Evolutionary conservation across 2,113 vertebrate species (phyloP), one percentile per base, ranked within the genome.

Genomic region (Nesoenas mayeri): DNA sequence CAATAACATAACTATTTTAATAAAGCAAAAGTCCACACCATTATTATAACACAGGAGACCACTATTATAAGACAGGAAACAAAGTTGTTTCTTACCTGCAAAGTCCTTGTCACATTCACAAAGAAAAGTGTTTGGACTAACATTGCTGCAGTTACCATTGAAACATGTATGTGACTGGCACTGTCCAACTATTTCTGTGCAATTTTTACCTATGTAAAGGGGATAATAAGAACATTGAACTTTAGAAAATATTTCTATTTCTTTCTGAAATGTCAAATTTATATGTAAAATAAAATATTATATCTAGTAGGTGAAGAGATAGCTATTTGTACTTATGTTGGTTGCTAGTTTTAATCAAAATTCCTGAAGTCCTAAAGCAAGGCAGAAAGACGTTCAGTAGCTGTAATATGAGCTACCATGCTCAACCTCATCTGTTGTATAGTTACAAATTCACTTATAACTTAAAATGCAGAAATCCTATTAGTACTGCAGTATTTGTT

Each of bases 101-200:
- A 97, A 97, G 67, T 95, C 96, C 56, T 94, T 80, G 53, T 97
- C 56, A 88, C 98, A 98, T 79, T 98, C 85, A 96, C 98, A 99
- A 91, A 85, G 88, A 91, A 98, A 98, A 91, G 97, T 98, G 36
- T 94, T 94, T 62, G 97, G 85, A 32, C 95, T 98, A 82, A 97
- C 69, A 66, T 96, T 97, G 70, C 85, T 94, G 70, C 97, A 98
- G 29, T 96, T 97, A 32, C 98, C 98, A 79, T 98, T 95, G 93
- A 96, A 85, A 97, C 98, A 99, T 1, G 90, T 62, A 91, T 95
- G 93, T 31, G 72, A 64, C 79, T 97, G 96, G 94, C 97, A 98
- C 40, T 98, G 98, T 32, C 97, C 98, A 82, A 97, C 86, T 51
- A 98, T 91, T 97, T 99, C 98, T 58, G 98, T 98, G 96, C 98